Percentiles rank a stretch among this genome's conserved stretches.
phyloP scores from a whole-genome alignment of 2,888 invertebrate species.

The Andrena dorsata region DNA sequence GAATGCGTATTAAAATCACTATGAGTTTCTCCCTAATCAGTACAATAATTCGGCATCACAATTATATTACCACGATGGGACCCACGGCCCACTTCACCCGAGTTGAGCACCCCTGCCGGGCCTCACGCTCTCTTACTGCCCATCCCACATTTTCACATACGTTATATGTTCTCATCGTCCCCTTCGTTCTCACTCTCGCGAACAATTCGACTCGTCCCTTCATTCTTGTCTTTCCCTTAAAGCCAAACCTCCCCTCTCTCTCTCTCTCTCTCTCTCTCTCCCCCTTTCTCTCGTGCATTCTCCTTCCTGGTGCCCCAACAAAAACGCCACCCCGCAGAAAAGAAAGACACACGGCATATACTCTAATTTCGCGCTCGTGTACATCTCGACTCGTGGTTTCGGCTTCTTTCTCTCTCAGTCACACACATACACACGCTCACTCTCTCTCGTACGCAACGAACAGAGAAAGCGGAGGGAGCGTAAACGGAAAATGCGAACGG shows the following conservation, averaged over 20 bases:
- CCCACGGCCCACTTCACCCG: conserved; percentile 58
- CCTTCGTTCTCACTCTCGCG: conserved; percentile 17
- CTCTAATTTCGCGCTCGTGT: conserved; percentile 9
- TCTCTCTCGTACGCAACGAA: not conserved
- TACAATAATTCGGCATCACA: conserved; percentile 71
- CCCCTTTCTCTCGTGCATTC: conserved; percentile 28
- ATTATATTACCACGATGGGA: conserved; percentile 61
- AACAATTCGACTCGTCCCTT: conserved; percentile 12
- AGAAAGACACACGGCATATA: conserved; percentile 60
- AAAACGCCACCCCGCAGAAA: conserved; percentile 49
- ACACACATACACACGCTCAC: not conserved
- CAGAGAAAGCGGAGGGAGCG: conserved; percentile 53
- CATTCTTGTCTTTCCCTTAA: not conserved
- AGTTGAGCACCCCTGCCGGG: conserved; percentile 65
- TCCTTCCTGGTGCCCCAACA: conserved; percentile 58
- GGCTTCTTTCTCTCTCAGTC: not conserved
- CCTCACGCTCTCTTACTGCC: conserved; percentile 60
- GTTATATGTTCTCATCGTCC: conserved; percentile 15
- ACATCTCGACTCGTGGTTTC: conserved; percentile 11
- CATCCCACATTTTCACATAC: conserved; percentile 28
- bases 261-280: not conserved
- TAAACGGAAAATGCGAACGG: conserved; percentile 44
- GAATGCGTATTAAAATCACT: conserved; percentile 60
- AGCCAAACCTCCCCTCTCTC: conserved; percentile 4
- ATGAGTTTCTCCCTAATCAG: conserved; percentile 57